These are phyloP conservation scores for Mizuhopecten yessoensis DNA, from an alignment of 1,140 invertebrate species.

Conservation along the genomic window DNA sequence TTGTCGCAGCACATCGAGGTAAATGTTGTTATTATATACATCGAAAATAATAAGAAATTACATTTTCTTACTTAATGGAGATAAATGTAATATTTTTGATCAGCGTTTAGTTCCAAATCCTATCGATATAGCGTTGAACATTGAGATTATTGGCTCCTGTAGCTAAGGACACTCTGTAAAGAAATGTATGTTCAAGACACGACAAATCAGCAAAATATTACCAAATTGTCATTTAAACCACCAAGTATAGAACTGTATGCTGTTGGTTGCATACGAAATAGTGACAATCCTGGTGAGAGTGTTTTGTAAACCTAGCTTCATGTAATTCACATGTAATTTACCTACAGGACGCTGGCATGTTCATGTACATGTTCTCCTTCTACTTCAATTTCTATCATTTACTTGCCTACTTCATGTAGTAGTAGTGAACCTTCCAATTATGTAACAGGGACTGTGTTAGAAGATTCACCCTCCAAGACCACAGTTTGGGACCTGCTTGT, in stretches of 20 bases:
- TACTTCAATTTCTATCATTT: no score
- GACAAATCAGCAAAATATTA: no score
- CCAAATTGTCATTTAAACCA: no score
- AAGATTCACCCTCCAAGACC: constrained; percentile 53
- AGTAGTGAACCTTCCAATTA: no score
- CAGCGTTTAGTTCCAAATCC: background rate
- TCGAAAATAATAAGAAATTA: background rate
- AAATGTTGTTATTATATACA: background rate
- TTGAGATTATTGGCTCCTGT: background rate
- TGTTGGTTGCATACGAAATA: no score
- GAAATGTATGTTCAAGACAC: background rate
- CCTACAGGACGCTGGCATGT: no score
- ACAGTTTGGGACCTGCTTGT: constrained; percentile 49
- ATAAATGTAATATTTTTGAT: background rate
- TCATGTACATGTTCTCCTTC: no score
- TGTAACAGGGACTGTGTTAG: constrained; percentile 45
- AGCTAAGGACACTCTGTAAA: constrained; percentile 13
- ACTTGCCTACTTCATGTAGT: no score
- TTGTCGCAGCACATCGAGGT: background rate
- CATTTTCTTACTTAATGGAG: background rate
- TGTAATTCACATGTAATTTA: no score
- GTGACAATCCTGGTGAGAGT: no score
- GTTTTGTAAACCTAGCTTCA: no score
- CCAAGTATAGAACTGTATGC: no score
- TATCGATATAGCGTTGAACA: background rate